Conservation (phyloP, 2,113 vertebrate species). For the Zosterops lateralis region DNA sequence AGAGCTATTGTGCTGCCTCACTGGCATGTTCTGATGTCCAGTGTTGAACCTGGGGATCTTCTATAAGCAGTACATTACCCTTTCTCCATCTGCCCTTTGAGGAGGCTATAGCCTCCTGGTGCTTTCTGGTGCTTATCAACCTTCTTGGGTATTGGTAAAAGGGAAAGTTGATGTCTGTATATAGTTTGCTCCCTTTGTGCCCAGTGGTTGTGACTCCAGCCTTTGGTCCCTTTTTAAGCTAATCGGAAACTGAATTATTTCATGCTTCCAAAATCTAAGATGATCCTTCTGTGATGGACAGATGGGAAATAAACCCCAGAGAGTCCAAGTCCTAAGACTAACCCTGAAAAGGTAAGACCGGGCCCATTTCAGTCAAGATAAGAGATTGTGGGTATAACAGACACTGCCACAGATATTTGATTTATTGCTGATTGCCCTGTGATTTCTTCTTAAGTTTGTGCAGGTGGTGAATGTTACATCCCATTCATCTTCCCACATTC, state of each 20-base stretch:
- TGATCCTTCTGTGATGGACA: background rate
- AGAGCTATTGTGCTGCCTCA: accelerated
- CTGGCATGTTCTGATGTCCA: background rate
- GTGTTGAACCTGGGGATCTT: background rate
- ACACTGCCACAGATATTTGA: background rate
- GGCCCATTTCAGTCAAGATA: background rate
- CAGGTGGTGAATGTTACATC: background rate
- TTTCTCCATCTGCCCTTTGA: background rate
- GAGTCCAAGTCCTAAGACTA: background rate
- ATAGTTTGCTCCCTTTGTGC: background rate
- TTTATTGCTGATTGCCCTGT: background rate
- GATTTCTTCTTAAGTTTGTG: background rate
- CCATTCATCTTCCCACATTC: accelerated
- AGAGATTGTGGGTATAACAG: background rate
- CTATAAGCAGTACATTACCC: background rate
- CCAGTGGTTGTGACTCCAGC: background rate
- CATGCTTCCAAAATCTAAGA: background rate
- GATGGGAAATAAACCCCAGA: background rate
- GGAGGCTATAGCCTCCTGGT: background rate
- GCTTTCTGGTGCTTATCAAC: background rate
- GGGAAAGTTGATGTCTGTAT: background rate
- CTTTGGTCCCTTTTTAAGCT: background rate
- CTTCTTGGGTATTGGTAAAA: background rate
- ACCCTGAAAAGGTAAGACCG: background rate
- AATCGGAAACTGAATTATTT: background rate